Evolutionary conservation across 2,888 invertebrate species (phyloP).

Genomic region (Parnassius apollo): DNA sequence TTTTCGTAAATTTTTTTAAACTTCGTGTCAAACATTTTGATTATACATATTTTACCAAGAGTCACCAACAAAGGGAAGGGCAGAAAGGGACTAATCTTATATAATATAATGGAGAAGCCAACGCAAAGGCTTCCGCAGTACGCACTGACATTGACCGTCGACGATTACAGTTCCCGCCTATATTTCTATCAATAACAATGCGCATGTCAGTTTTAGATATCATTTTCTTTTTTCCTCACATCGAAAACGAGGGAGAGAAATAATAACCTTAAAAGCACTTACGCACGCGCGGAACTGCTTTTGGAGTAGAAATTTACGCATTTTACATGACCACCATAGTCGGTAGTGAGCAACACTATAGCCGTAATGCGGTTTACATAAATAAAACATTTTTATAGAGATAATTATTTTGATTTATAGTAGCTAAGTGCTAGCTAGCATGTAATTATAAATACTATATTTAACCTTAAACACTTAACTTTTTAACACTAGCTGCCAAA

Average conservation of each 20-base stretch:
- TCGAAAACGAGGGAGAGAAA: conserved; percentile 44
- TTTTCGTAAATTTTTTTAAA: no score
- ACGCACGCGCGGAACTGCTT: conserved; percentile 62
- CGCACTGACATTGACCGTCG: neutral
- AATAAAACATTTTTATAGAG: conserved; percentile 19
- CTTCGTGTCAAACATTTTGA: no score
- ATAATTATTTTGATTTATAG: conserved; percentile 17
- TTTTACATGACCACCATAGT: conserved; percentile 31
- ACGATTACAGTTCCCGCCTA: conserved; percentile 59
- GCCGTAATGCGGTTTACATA: conserved; percentile 26
- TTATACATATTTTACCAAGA: no score
- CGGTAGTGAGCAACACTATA: conserved; percentile 28
- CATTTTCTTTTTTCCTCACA: conserved; percentile 45
- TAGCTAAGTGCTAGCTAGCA: conserved; percentile 8
- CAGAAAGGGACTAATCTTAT: no score
- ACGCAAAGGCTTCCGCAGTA: no score
- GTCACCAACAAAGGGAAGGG: no score
- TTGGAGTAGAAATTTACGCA: conserved; percentile 35
- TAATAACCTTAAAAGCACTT: conserved; percentile 55
- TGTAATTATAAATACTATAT: conserved; percentile 12
- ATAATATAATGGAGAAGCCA: no score
- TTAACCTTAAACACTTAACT: neutral
- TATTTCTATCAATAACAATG: conserved; percentile 72
- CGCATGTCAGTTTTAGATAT: conserved; percentile 60
- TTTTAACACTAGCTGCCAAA: neutral